Conservation (phyloP, 2,888 invertebrate genomes). For the Pimpla rufipes region DNA sequence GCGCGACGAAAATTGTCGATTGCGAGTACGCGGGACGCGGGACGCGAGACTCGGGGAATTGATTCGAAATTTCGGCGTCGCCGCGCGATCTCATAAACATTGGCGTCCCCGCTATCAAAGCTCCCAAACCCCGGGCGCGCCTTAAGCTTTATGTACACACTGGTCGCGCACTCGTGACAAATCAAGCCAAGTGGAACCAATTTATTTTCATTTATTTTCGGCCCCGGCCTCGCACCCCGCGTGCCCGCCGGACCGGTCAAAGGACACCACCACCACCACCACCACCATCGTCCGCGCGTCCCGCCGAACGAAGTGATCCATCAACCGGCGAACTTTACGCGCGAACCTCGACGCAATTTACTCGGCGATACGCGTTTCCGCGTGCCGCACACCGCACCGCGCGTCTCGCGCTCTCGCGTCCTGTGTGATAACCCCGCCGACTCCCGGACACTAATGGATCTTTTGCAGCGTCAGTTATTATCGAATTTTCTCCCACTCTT, state of each 20-base stretch:
- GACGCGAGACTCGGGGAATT: neutral
- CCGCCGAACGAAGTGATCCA: slow-evolving; percentile 71
- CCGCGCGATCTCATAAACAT: slow-evolving; percentile 1
- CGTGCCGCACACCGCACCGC: neutral
- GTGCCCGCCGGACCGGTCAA: slow-evolving; percentile 52
- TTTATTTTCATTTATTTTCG: slow-evolving; percentile 75
- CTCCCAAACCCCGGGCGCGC: neutral
- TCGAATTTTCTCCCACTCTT: slow-evolving; percentile 60
- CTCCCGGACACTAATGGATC: slow-evolving; percentile 60
- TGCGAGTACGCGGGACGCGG: slow-evolving; percentile 25
- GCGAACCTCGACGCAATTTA: slow-evolving; percentile 59
- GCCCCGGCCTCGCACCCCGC: slow-evolving; percentile 28
- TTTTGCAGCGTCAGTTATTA: slow-evolving; percentile 62
- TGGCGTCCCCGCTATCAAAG: neutral
- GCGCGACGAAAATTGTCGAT: slow-evolving; percentile 7
- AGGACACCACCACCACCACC: slow-evolving; percentile 48
- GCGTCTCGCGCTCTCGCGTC: slow-evolving; percentile 12
- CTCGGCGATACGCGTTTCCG: slow-evolving; percentile 36
- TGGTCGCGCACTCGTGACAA: slow-evolving; percentile 46
- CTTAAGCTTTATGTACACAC: slow-evolving; percentile 2
- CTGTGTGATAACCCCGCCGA: slow-evolving; percentile 12
- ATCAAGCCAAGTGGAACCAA: slow-evolving; percentile 67
- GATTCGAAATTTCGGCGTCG: neutral
- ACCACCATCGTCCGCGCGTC: slow-evolving; percentile 1
- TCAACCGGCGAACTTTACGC: slow-evolving; percentile 71